Conservation (phyloP, 2,797 vertebrate species). For the Enteromius mattozi region DNA sequence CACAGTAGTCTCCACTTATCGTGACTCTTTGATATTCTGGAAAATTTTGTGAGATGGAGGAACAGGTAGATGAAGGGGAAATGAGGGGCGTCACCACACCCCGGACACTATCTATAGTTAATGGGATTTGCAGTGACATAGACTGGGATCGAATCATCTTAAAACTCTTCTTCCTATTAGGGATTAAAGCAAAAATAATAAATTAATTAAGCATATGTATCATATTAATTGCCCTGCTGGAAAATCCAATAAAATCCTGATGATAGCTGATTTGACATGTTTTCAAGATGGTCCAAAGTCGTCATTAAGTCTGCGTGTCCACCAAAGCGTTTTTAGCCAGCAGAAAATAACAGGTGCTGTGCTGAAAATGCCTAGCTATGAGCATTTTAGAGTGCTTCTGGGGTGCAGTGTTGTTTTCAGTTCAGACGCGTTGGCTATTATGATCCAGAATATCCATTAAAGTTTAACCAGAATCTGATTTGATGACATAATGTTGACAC, state of each 20-base stretch:
- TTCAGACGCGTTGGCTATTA: too few species aligned
- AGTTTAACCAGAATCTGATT: too few species aligned
- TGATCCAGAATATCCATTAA: too few species aligned
- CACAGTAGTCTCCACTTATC: conserved; percentile 97
- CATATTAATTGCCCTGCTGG: neutral
- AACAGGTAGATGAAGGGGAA: conserved; percentile 69
- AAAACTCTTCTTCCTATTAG: conserved; percentile 90
- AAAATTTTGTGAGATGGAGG: conserved; percentile 68
- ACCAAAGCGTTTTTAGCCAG: too few species aligned
- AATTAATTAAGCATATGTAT: neutral
- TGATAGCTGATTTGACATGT: neutral
- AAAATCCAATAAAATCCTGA: conserved; percentile 2
- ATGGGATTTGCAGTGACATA: conserved; percentile 85
- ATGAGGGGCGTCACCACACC: conserved; percentile 66
- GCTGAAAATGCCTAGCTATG: too few species aligned
- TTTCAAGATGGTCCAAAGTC: neutral
- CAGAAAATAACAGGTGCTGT: too few species aligned
- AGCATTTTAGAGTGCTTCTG: too few species aligned
- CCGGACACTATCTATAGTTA: conserved; percentile 76
- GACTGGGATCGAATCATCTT: conserved; percentile 94
- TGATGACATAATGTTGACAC: too few species aligned
- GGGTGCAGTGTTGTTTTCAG: too few species aligned
- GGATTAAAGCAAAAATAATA: conserved; percentile 11
- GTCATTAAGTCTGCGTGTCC: neutral
- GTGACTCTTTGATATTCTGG: conserved; percentile 94